Evolutionary conservation across 1,140 invertebrate genomes (phyloP).

Genomic region (Phymastichus coffea): DNA sequence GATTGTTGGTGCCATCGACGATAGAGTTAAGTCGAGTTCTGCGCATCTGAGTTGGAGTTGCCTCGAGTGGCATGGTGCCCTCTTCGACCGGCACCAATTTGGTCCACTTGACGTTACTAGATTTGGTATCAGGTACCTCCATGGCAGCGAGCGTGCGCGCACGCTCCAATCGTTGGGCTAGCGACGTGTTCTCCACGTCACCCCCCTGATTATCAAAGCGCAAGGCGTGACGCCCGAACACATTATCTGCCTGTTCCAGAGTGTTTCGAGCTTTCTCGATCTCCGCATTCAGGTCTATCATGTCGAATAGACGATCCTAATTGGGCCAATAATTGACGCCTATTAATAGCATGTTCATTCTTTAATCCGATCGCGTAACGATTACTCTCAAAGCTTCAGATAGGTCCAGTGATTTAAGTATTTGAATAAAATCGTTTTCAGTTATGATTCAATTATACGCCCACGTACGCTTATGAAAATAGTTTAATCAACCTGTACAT

Average conservation of each 20-base stretch:
- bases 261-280: constrained; percentile 50
- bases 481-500: constrained; percentile 48
- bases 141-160: constrained; percentile 38
- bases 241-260: constrained; percentile 41
- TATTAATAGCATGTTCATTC: too few species aligned
- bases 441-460: too few species aligned
- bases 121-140: constrained; percentile 32
- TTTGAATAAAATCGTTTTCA: constrained; percentile 2
- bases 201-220: constrained; percentile 47
- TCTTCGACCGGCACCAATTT: constrained; percentile 36
- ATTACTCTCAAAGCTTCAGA: too few species aligned
- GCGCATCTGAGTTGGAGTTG: constrained; percentile 26
- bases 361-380: too few species aligned
- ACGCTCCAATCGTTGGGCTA: constrained; percentile 39
- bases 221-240: constrained; percentile 46
- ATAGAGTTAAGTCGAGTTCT: constrained; percentile 37
- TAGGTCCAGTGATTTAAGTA: constrained; percentile 9
- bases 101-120: constrained; percentile 37
- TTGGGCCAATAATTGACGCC: too few species aligned
- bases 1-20: constrained; percentile 37
- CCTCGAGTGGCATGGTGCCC: neutral
- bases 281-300: constrained; percentile 50
- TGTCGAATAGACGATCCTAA: constrained; percentile 53
- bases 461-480: constrained; percentile 5
- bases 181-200: constrained; percentile 27